Evolutionary conservation across 2,113 vertebrate genomes (phyloP).

Genomic region (Rhinoptilus africanus): DNA sequence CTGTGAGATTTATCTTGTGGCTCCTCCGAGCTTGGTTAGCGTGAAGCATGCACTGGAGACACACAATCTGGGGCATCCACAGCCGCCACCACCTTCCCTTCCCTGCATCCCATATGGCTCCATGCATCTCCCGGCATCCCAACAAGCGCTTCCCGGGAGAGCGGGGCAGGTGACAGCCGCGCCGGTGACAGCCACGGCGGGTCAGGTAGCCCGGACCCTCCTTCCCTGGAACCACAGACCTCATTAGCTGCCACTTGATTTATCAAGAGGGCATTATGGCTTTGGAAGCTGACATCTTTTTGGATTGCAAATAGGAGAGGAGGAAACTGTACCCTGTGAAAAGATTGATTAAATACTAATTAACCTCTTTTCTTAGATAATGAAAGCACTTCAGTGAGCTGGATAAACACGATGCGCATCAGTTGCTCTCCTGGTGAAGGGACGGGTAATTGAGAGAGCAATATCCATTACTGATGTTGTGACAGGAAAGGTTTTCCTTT

Average conservation of each 20-base stretch:
- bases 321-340: slow-evolving; percentile 68
- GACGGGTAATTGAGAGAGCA: slow-evolving; percentile 57
- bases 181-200: slow-evolving; percentile 52
- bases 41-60: neutral
- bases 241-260: slow-evolving; percentile 73
- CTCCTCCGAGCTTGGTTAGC: neutral
- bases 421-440: slow-evolving; percentile 57
- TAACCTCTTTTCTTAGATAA: slow-evolving; percentile 67
- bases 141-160: slow-evolving; percentile 22
- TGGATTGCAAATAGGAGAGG: slow-evolving; percentile 58
- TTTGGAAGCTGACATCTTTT: slow-evolving; percentile 61
- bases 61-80: neutral
- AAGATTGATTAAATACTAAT: slow-evolving; percentile 73
- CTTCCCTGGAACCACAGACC: slow-evolving; percentile 33
- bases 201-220: slow-evolving; percentile 68
- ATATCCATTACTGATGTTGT: slow-evolving; percentile 55
- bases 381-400: slow-evolving; percentile 59
- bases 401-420: slow-evolving; percentile 65
- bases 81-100: slow-evolving; percentile 10
- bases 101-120: slow-evolving; percentile 27
- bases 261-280: slow-evolving; percentile 63
- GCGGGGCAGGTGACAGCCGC: slow-evolving; percentile 56
- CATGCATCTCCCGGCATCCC: slow-evolving; percentile 36
- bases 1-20: neutral
- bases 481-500: slow-evolving; percentile 57